A percentile compares a stretch with the other conserved stretches of the same genome.
Conservation (phyloP, 2,797 vertebrate genomes). For the Trematomus bernacchii region DNA sequence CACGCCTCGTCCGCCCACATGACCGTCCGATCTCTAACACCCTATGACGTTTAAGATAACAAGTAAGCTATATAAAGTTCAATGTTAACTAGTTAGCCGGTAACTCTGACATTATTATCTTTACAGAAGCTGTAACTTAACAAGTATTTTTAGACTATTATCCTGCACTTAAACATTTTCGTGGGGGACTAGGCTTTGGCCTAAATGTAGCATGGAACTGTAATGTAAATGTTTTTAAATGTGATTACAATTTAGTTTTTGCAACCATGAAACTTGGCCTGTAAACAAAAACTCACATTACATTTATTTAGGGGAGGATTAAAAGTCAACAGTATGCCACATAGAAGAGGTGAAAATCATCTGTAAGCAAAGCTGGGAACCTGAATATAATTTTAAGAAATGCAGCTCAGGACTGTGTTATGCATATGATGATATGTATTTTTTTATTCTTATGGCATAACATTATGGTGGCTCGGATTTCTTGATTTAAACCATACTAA, state of each 20-base stretch:
- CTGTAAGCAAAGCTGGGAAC: no score
- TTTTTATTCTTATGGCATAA: no score
- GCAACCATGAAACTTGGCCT: background rate
- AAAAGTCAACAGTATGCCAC: no score
- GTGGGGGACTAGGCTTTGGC: no score
- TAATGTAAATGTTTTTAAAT: background rate
- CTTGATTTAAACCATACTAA: background rate
- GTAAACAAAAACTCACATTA: background rate
- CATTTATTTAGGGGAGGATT: no score
- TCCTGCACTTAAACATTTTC: background rate
- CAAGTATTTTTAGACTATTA: background rate
- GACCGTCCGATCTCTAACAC: background rate
- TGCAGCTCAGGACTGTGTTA: no score
- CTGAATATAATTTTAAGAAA: no score
- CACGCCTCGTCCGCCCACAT: conserved; percentile 48
- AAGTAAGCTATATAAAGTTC: no score
- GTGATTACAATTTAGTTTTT: background rate
- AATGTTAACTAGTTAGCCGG: background rate
- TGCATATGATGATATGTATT: no score
- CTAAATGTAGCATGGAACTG: no score
- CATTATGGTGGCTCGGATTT: no score
- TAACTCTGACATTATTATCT: background rate
- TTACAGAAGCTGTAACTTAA: background rate
- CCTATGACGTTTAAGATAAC: conserved; percentile 12
- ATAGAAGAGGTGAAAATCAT: no score